Evolutionary conservation across 1,140 invertebrate species (phyloP), one percentile per base, ranked within the genome.

Genomic region (Dendrolimus punctatus): DNA sequence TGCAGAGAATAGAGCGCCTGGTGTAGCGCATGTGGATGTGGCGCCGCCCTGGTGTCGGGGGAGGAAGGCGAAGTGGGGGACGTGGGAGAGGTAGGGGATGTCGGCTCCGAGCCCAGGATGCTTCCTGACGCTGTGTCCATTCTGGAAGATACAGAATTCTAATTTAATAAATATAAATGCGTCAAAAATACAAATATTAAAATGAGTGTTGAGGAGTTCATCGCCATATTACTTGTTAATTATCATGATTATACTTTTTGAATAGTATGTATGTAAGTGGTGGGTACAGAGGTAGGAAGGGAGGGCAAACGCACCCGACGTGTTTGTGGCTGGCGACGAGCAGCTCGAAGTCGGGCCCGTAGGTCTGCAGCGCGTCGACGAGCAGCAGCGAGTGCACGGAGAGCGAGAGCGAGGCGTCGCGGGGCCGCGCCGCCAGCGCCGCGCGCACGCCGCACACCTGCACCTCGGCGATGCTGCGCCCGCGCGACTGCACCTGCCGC

Each of bases 61-160:
- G 82, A 73, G 37, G 69, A 54, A 40, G 68, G 74, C 4, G 69
- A 66, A 42, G 64, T 49, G 44, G 92, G 91, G 39, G 92, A 93
- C 40, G 91, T 91, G 0, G 95, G 95, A 4, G 95, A 95, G 2
- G 90, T 90, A 1, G 96, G 96, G 2, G 95, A 97, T 51, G 93
- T 96, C 5, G 96, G 94, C 71, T 97, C 95, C 63, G 95, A 97
- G 71, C 97, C 96, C 65, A 92, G 90, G 40, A 99, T 90, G 76
- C 95, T 98, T 46, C 96, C 96, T 64, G 96, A 98, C 46, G 95
- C 91, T 64, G 95, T 98, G 85, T 99, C 96, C 93, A 99, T 95
- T 2, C 94, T 95, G 68, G 2, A 80, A 79, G 5, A 50, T 46
- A 48, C 43, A 53, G 23, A 8, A 46, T 8, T 38, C 49, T 6